A percentile compares a stretch with the other conserved stretches of the same genome.
Evolutionary conservation across 2,113 vertebrate genomes (phyloP).

Genomic region (Scatophagus argus): DNA sequence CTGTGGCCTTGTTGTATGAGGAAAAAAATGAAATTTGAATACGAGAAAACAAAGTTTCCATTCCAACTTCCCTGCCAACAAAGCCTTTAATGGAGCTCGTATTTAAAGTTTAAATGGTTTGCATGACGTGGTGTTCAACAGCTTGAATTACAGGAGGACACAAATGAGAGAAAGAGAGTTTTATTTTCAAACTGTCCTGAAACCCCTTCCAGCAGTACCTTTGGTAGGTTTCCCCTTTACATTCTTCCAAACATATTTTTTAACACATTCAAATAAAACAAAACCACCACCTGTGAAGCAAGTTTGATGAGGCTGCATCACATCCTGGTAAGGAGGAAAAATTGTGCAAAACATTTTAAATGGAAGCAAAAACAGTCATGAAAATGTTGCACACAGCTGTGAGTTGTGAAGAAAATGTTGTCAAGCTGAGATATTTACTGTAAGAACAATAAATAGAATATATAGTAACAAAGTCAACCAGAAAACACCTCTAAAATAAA

Average conservation of each 20-base stretch:
- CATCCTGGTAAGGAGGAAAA: too few species aligned
- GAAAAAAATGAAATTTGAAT: background rate
- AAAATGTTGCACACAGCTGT: too few species aligned
- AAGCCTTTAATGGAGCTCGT: too few species aligned
- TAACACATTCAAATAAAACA: background rate
- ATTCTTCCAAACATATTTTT: conserved; percentile 15
- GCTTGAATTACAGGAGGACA: too few species aligned
- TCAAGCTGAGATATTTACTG: background rate
- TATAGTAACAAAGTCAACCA: background rate
- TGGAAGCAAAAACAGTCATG: too few species aligned
- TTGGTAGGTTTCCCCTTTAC: background rate
- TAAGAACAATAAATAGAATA: conserved; percentile 49
- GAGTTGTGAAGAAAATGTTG: too few species aligned
- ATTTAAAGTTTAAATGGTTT: background rate
- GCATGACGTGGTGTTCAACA: background rate
- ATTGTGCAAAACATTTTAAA: too few species aligned
- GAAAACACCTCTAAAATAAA: conserved; percentile 13
- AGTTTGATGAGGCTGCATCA: too few species aligned
- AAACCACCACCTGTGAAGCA: background rate
- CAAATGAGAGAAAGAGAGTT: background rate
- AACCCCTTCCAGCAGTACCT: background rate
- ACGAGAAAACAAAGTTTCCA: too few species aligned
- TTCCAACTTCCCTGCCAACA: too few species aligned
- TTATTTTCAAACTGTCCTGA: conserved; percentile 24
- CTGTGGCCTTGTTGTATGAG: background rate